Conservation (phyloP, 2,113 vertebrate genomes). For the Dissostichus mawsoni region DNA sequence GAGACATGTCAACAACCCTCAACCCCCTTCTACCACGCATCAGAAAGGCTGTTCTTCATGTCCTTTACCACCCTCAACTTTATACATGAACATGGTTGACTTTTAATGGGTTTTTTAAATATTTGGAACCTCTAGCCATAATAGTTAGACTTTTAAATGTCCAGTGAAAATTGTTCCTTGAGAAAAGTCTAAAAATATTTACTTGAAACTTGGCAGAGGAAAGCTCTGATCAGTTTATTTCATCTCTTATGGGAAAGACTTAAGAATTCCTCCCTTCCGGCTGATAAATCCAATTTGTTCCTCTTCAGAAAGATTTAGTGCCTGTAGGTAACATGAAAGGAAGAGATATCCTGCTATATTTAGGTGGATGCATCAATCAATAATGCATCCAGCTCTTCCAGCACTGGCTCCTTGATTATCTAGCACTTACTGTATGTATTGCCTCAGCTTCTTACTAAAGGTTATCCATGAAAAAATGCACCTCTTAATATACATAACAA, state of each 20-base stretch:
- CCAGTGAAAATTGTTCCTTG: neutral
- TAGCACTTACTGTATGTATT: neutral
- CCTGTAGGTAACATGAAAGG: slow-evolving; percentile 43
- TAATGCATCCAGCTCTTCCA: slow-evolving; percentile 63
- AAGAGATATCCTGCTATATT: slow-evolving; percentile 63
- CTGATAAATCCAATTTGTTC: slow-evolving; percentile 1
- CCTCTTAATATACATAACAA: neutral
- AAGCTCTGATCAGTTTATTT: slow-evolving; percentile 1
- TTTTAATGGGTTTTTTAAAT: neutral
- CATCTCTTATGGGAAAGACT: slow-evolving; percentile 13
- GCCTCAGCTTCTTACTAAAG: neutral
- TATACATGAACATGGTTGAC: neutral
- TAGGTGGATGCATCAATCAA: slow-evolving; percentile 68
- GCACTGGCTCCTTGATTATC: slow-evolving; percentile 47
- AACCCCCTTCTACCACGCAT: slow-evolving; percentile 18
- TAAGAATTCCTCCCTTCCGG: slow-evolving; percentile 6
- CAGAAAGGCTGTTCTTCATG: slow-evolving; percentile 1
- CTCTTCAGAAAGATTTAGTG: slow-evolving; percentile 30
- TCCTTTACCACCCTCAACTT: neutral
- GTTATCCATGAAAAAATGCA: neutral
- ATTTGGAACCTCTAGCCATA: neutral
- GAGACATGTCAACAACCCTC: slow-evolving; percentile 44
- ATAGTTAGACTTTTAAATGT: neutral
- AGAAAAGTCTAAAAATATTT: neutral
- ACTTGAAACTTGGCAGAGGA: neutral